Evolutionary conservation across 1,140 invertebrate species (phyloP).

Genomic region (Lordiphosa collinella): DNA sequence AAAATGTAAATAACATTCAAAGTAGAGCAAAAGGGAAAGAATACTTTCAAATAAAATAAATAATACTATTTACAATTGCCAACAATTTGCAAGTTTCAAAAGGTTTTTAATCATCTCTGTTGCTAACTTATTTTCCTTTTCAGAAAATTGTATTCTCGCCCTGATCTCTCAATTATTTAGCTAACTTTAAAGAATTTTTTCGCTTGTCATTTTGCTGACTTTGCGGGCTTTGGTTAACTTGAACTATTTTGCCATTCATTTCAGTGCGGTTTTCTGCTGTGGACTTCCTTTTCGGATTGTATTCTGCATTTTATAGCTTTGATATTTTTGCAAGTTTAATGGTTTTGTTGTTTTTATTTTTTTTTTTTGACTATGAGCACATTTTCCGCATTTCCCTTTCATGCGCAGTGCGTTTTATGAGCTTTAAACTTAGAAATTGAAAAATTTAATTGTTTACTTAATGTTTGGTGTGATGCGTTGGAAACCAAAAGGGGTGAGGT

Average conservation of each 20-base stretch:
- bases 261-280: conserved; percentile 6
- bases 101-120: not conserved
- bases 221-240: conserved; percentile 14
- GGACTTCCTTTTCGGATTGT: conserved; percentile 8
- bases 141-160: not conserved
- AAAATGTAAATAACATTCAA: no score
- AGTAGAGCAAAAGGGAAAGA: no score
- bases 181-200: conserved; percentile 7
- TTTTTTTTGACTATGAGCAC: conserved; percentile 18
- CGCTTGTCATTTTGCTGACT: conserved; percentile 16
- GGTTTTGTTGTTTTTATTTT: not conserved
- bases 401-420: conserved; percentile 48
- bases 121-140: not conserved
- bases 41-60: no score
- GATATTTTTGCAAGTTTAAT: conserved; percentile 16
- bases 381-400: conserved; percentile 14
- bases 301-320: conserved; percentile 47
- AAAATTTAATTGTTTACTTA: conserved; percentile 59
- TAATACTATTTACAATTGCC: no score
- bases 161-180: not conserved
- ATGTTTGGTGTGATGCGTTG: conserved; percentile 21
- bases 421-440: conserved; percentile 36
- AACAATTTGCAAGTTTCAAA: no score
- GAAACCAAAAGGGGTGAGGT: not conserved
- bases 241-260: conserved; percentile 14